Base-by-base conservation (phyloP, 2,888 invertebrate genomes). In the Ernsta delagoae region DNA sequence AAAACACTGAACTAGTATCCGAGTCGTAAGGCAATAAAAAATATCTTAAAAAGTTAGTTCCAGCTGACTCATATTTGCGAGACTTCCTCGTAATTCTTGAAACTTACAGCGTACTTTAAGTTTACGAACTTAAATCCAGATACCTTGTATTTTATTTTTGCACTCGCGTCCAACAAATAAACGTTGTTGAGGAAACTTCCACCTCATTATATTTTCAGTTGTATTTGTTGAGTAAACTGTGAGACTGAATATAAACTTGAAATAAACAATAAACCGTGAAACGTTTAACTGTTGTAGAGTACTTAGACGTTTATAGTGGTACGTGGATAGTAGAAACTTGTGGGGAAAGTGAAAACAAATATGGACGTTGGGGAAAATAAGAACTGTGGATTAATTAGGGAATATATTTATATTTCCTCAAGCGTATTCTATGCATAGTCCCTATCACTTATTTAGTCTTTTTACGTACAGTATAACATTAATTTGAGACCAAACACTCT, bases 21-120 rank as follows among this genome's bases (percentile, higher is more conserved):
- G 48, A 61, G 16, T 67, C 39, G 41, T 41, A 39, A 48, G 56
- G 48, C 36, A 24, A 67, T 62, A 67, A 67, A 66, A 65, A 67
- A 67, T 67, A 67, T 61, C 36, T 61, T 67, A 41, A 39, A 61
- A 67, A 67, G 56, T 61, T 61, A 61, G 45, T 3, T 12, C 9
- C 36, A 48, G 39, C 61, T 65, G 39, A 24, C 59, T 67, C 54
- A 61, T 36, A 60, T 67, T 67, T 67, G 60, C 67, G 43, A 67
- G 61, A 60, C 43, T 67, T 67, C 65, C 61, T 4, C 31, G 56
- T 61, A 67, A 61, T 67, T 67, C 61, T 56, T 39, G 61, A 61
- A 67, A 67, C 54, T 65, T 61, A 56, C 45, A 16, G 16, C 16
- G 16, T 16, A 16, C 16, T 16, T 16, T 16, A 45, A 67, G 56